These are phyloP conservation scores for Sesamia inferens DNA, from an alignment of 2,888 invertebrate genomes.

Conservation along the genomic window DNA sequence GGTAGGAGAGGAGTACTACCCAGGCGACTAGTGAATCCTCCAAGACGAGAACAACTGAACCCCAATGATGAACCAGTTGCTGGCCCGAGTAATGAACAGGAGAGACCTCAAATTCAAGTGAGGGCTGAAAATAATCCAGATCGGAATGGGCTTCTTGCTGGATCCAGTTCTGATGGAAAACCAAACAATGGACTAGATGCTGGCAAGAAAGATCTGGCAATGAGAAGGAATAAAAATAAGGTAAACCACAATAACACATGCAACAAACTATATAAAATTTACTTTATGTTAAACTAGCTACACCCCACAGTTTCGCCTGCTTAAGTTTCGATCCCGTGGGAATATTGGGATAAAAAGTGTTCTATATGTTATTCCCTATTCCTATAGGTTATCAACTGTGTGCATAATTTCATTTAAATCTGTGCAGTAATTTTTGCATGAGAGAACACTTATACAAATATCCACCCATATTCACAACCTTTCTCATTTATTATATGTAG, in stretches of 20 bases:
- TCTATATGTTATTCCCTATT: too few relatives aligned
- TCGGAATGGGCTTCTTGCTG: slow-evolving; percentile 66
- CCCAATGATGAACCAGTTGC: slow-evolving; percentile 79
- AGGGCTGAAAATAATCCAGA: slow-evolving; percentile 72
- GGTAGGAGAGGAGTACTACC: slow-evolving; percentile 91
- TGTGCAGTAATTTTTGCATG: too few relatives aligned
- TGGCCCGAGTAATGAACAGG: slow-evolving; percentile 84
- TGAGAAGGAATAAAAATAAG: slow-evolving; percentile 84
- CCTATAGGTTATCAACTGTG: too few relatives aligned
- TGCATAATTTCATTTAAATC: too few relatives aligned
- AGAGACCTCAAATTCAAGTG: slow-evolving; percentile 60
- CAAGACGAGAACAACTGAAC: slow-evolving; percentile 71
- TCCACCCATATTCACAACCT: too few relatives aligned
- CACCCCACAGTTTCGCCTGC: too few relatives aligned
- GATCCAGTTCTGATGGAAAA: slow-evolving; percentile 72
- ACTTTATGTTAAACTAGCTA: neutral
- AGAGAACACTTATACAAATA: too few relatives aligned
- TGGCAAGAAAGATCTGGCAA: slow-evolving; percentile 78
- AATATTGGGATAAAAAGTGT: too few relatives aligned
- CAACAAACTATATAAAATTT: neutral
- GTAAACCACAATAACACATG: slow-evolving; percentile 57
- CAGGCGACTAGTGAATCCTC: slow-evolving; percentile 73
- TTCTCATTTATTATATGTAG: too few relatives aligned
- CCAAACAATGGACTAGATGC: slow-evolving; percentile 73
- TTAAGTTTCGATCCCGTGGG: too few relatives aligned